Conservation (phyloP, 2,113 vertebrate species). For the Petrocephalus zakoni region DNA sequence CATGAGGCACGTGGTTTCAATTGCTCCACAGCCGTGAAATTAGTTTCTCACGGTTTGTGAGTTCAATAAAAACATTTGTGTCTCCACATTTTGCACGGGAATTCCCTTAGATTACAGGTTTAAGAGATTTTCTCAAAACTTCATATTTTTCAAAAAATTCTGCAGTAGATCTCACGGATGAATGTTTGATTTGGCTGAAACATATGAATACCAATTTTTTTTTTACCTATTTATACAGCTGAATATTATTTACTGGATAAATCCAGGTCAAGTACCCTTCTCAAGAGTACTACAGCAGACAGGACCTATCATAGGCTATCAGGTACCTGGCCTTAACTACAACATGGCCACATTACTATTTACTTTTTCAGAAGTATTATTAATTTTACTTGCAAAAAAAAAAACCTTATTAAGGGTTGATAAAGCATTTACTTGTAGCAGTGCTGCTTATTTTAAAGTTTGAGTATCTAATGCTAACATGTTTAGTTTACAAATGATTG, state of each 20-base stretch:
- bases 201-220: not conserved
- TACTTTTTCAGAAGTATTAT: not conserved
- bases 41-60: conserved; percentile 13
- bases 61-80: conserved; percentile 7
- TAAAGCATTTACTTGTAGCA: not conserved
- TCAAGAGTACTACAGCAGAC: not conserved
- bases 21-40: conserved; percentile 2
- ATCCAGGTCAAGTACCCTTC: not conserved
- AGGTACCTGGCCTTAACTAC: not conserved
- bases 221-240: not conserved
- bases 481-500: not conserved
- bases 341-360: not conserved
- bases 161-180: not conserved
- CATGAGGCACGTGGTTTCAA: not conserved
- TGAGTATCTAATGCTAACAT: not conserved
- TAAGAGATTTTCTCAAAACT: not conserved
- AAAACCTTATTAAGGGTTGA: not conserved
- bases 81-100: not conserved
- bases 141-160: not conserved
- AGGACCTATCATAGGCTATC: not conserved
- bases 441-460: not conserved
- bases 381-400: not conserved
- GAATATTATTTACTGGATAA: not conserved
- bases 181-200: not conserved
- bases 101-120: not conserved